Evolutionary conservation across 2,113 vertebrate genomes (phyloP).

Genomic region (Cochlearius cochlearius): DNA sequence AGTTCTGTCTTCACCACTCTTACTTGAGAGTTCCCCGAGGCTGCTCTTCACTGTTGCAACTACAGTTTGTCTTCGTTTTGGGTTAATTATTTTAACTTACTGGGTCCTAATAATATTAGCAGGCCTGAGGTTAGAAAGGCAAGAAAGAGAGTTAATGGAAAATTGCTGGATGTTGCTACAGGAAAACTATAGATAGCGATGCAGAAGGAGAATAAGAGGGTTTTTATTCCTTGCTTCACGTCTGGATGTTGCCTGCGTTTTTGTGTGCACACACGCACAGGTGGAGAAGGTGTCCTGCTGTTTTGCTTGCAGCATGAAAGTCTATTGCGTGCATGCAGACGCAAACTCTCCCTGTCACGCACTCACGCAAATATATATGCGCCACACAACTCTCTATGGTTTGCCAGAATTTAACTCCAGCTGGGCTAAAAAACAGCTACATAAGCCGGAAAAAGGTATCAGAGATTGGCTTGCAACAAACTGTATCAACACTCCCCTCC

Average conservation of each 20-base stretch:
- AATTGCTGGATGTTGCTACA: not conserved
- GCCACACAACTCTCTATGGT: not conserved
- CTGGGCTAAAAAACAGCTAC: not conserved
- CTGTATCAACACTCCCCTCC: not conserved
- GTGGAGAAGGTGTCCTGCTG: not conserved
- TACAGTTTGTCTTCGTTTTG: not conserved
- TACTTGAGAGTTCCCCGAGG: not conserved
- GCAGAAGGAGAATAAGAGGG: not conserved
- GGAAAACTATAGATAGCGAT: not conserved
- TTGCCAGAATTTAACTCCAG: not conserved
- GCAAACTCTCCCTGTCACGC: not conserved
- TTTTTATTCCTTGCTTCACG: not conserved
- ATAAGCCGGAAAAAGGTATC: not conserved
- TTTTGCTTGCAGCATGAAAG: not conserved
- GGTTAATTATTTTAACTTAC: slow-evolving; percentile 24
- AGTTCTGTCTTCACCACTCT: not conserved
- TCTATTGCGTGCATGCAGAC: not conserved
- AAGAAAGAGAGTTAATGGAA: slow-evolving; percentile 6
- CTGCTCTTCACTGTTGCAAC: not conserved
- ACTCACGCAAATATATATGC: not conserved
- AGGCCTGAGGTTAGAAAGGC: slow-evolving; percentile 14
- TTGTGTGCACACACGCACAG: not conserved
- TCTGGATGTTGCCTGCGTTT: not conserved
- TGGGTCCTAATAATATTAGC: not conserved
- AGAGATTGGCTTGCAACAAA: not conserved